phyloP scores from a whole-genome alignment of 2,113 vertebrate species.

The Cephalophus harveyi region DNA sequence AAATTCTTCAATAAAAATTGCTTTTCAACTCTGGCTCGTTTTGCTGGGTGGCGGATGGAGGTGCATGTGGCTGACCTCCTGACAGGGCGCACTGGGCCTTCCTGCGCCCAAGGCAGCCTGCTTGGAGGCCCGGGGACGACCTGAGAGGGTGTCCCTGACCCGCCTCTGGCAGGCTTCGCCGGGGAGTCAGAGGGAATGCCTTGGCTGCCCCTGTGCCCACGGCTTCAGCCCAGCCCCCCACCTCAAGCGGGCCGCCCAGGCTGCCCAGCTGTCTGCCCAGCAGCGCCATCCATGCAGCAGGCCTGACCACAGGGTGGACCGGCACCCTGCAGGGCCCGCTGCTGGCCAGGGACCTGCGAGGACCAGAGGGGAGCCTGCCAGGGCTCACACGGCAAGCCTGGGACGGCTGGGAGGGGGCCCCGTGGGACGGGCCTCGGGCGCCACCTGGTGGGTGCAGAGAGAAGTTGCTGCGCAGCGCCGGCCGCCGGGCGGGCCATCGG shows the following conservation, averaged over 20 bases:
- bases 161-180: no score
- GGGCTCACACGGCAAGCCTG: no score
- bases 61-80: neutral
- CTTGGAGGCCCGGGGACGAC: neutral
- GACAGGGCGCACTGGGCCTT: rapidly evolving
- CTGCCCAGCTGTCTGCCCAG: no score
- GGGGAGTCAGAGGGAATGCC: no score
- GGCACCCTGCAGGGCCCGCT: neutral
- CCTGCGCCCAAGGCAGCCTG: neutral
- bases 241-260: neutral
- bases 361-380: neutral
- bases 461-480: rapidly evolving
- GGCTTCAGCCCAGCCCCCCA: no score
- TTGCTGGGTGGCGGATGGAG: slow-evolving; percentile 26
- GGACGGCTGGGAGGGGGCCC: no score
- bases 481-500: neutral
- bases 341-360: no score
- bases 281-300: neutral
- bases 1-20: slow-evolving; percentile 84
- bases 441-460: neutral
- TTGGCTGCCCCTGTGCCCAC: neutral
- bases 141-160: no score
- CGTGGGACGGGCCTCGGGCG: neutral
- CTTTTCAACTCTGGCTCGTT: slow-evolving; percentile 77
- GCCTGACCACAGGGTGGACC: neutral